A percentile compares a stretch with the other conserved stretches of the same genome.
Conservation (phyloP, 2,113 vertebrate genomes). For the Platichthys flesus region DNA sequence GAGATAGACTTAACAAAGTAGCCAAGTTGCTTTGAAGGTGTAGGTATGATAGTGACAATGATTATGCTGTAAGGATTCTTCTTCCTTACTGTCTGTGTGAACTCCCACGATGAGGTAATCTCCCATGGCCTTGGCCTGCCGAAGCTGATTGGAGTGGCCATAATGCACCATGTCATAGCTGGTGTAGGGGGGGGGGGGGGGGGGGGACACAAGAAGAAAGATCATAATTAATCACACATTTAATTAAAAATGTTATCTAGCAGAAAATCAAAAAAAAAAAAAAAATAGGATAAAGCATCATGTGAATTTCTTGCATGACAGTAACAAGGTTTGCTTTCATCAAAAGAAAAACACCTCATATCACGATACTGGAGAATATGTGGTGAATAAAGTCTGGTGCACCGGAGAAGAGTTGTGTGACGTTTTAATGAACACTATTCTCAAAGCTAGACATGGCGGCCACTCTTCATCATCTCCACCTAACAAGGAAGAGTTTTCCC, state of each 20-base stretch:
- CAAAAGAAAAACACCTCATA: background rate
- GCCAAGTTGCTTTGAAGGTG: background rate
- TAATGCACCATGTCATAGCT: constrained; percentile 99
- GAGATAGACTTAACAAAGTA: background rate
- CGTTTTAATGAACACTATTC: too few species aligned
- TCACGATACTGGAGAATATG: too few species aligned
- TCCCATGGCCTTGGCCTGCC: constrained; percentile 96
- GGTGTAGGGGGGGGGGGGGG: constrained; percentile 19
- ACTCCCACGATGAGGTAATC: constrained; percentile 96
- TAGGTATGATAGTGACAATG: background rate
- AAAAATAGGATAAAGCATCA: background rate
- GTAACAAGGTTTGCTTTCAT: background rate
- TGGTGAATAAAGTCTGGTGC: too few species aligned
- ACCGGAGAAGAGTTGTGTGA: too few species aligned
- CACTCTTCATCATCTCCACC: too few species aligned
- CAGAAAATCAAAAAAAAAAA: background rate
- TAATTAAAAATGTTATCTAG: background rate
- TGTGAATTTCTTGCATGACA: background rate
- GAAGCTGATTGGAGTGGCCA: constrained; percentile 97
- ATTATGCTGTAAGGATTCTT: background rate
- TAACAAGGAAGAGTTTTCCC: too few species aligned
- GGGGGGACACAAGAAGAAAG: background rate
- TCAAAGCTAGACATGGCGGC: too few species aligned
- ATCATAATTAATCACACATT: background rate
- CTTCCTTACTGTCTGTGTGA: constrained; percentile 91